A percentile compares a stretch with the other conserved stretches of the same genome.
phyloP scores from a whole-genome alignment of 1,140 invertebrate genomes.

The Vanessa atalanta region DNA sequence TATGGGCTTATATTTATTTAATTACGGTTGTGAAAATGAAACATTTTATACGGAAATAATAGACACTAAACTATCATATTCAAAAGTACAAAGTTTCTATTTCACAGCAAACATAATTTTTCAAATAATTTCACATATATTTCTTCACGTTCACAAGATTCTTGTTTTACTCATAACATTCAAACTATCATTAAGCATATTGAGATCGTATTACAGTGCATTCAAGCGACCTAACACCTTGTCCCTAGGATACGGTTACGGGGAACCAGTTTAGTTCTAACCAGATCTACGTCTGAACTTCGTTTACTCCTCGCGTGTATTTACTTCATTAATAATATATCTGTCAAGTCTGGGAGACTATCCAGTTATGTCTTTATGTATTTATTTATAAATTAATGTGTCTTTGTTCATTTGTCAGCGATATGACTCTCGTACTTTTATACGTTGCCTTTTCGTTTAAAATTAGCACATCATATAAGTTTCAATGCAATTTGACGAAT shows the following conservation, averaged over 20 bases:
- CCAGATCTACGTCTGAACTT: constrained; percentile 14
- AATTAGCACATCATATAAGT: too few relatives aligned
- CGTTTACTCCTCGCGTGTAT: neutral
- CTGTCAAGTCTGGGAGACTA: neutral
- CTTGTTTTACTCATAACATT: neutral
- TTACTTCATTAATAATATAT: neutral
- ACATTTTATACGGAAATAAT: too few relatives aligned
- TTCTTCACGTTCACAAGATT: neutral
- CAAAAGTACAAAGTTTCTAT: too few relatives aligned
- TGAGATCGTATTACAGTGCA: constrained; percentile 25
- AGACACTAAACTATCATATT: too few relatives aligned
- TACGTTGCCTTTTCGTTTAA: too few relatives aligned
- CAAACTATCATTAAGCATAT: neutral
- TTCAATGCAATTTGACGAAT: too few relatives aligned
- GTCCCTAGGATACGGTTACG: constrained; percentile 25
- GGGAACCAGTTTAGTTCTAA: constrained; percentile 29
- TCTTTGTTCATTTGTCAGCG: too few relatives aligned
- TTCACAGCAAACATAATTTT: neutral
- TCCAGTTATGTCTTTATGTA: neutral
- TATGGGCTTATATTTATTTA: too few relatives aligned
- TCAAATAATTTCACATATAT: neutral
- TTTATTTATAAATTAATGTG: neutral
- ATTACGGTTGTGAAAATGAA: too few relatives aligned
- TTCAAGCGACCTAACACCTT: constrained; percentile 24
- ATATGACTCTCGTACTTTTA: too few relatives aligned